phyloP scores from a whole-genome alignment of 2,888 invertebrate species.

The Podabrus alpinus region DNA sequence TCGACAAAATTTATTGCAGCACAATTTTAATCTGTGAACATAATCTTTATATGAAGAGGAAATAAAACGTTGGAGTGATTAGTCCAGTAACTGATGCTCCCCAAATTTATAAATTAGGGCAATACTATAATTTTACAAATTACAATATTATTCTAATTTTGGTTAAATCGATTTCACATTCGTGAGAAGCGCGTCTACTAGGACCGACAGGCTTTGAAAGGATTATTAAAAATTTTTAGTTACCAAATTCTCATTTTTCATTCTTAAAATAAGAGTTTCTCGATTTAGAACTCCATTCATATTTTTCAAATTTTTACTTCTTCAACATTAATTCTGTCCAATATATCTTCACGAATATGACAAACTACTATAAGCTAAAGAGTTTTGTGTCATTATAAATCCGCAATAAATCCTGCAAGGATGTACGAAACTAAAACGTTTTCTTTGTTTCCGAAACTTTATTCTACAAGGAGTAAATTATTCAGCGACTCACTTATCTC shows the following conservation, averaged over 20 bases:
- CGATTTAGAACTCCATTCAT: not conserved
- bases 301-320: not conserved
- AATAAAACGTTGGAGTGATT: constrained; percentile 1
- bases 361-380: not conserved
- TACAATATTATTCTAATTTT: not conserved
- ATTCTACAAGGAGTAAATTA: not conserved
- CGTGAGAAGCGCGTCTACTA: not conserved
- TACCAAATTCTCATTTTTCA: not conserved
- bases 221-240: not conserved
- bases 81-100: not conserved
- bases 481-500: not conserved
- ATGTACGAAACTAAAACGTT: not conserved
- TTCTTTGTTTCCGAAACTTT: not conserved
- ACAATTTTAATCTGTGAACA: not conserved
- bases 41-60: constrained; percentile 5
- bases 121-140: not conserved
- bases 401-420: not conserved
- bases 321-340: not conserved
- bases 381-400: constrained; percentile 3
- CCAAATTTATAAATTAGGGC: not conserved
- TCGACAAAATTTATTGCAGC: not conserved
- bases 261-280: not conserved
- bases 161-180: not conserved
- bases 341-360: not conserved
- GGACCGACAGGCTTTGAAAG: not conserved